These are phyloP conservation scores for Schlechtendalia chinensis DNA, from an alignment of 1,140 invertebrate genomes.

Conservation along the genomic window DNA sequence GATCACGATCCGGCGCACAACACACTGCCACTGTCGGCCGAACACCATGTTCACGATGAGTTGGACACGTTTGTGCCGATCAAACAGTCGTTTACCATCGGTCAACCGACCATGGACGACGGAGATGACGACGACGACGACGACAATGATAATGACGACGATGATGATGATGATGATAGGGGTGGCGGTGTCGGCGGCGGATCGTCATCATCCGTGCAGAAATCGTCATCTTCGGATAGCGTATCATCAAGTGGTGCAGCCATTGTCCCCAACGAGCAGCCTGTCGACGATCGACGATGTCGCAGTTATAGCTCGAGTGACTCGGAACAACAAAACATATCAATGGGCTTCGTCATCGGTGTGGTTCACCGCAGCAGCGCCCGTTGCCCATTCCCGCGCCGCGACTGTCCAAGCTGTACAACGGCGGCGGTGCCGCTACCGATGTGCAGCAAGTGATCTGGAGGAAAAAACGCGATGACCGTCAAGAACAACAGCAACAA, in stretches of 20 bases:
- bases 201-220: constrained; percentile 31
- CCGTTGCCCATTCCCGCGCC: constrained; percentile 57
- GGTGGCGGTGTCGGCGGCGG: background rate
- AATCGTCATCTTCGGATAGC: constrained; percentile 29
- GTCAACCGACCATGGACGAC: background rate
- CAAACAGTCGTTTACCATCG: constrained; percentile 17
- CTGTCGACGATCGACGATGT: background rate
- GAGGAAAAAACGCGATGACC: constrained; percentile 60
- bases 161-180: background rate
- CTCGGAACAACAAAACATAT: constrained; percentile 5
- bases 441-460: constrained; percentile 56
- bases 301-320: constrained; percentile 40
- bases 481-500: constrained; percentile 66
- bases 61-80: constrained; percentile 27
- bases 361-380: constrained; percentile 52
- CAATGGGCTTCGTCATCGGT: no score
- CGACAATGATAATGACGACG: background rate
- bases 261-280: background rate
- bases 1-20: background rate
- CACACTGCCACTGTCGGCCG: background rate
- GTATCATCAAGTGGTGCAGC: background rate
- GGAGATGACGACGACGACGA: background rate
- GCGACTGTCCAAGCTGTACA: constrained; percentile 51
- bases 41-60: background rate
- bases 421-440: constrained; percentile 21